These are phyloP conservation scores for Caenorhabditis inopinata DNA, from an alignment of 1,140 invertebrate species.

Conservation along the genomic window DNA sequence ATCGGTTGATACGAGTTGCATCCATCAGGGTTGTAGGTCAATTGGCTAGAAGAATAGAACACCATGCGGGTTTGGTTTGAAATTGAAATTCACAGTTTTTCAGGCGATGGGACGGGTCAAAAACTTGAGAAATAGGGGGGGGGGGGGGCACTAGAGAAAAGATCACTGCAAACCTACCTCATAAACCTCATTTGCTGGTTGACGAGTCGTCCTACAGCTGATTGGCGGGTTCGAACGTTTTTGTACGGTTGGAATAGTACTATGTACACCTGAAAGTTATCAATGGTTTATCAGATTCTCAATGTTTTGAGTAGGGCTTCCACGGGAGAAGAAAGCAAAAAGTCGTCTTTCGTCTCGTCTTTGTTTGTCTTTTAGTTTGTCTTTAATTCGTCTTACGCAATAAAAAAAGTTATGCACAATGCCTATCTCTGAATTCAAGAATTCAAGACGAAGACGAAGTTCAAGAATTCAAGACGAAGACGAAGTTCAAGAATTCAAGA, in stretches of 20 bases:
- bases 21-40: constrained; percentile 44
- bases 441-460: too few species aligned
- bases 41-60: constrained; percentile 39
- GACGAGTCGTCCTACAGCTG: constrained; percentile 64
- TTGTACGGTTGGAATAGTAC: constrained; percentile 74
- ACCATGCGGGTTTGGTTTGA: not conserved
- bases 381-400: too few species aligned
- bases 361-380: too few species aligned
- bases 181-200: constrained; percentile 67
- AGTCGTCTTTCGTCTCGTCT: too few species aligned
- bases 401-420: too few species aligned
- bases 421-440: too few species aligned
- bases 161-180: constrained; percentile 52
- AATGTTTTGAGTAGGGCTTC: too few species aligned
- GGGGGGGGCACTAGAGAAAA: not conserved
- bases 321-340: too few species aligned
- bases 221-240: constrained; percentile 69
- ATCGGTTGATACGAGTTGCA: constrained; percentile 34
- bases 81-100: not conserved
- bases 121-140: not conserved
- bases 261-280: constrained; percentile 69
- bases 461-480: too few species aligned
- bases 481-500: too few species aligned
- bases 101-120: not conserved
- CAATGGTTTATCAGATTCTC: not conserved